Conservation (phyloP, 1,140 invertebrate species). For the Papilio helenus region DNA sequence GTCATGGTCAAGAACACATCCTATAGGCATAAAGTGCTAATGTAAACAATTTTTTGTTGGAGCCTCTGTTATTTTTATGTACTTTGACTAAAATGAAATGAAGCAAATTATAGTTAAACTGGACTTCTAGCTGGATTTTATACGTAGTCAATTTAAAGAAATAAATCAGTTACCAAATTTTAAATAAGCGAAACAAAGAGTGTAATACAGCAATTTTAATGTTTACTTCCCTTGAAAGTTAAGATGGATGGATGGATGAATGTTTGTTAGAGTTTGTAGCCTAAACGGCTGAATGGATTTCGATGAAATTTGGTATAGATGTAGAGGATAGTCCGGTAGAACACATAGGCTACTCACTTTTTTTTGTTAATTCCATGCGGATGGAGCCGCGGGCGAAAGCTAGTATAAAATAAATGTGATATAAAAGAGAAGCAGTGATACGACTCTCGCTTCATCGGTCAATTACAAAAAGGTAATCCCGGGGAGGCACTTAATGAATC, state of each 20-base stretch:
- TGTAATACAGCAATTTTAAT: not conserved
- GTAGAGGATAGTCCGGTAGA: too few relatives aligned
- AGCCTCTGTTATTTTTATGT: not conserved
- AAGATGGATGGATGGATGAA: too few relatives aligned
- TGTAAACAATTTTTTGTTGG: constrained; percentile 1
- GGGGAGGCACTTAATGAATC: constrained; percentile 80
- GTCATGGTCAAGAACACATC: constrained; percentile 56
- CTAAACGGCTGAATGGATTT: too few relatives aligned
- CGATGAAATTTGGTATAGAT: too few relatives aligned
- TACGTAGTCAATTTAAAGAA: too few relatives aligned
- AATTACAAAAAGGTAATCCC: constrained; percentile 80
- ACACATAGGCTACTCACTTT: too few relatives aligned
- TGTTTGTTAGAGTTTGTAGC: too few relatives aligned
- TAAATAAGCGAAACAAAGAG: not conserved
- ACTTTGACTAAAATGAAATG: not conserved
- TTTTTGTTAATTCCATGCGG: too few relatives aligned
- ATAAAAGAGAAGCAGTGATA: constrained; percentile 68
- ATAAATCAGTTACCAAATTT: not conserved
- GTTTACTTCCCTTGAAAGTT: not conserved
- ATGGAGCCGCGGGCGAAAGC: too few relatives aligned
- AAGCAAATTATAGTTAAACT: not conserved
- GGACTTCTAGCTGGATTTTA: too few relatives aligned
- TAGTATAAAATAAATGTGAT: constrained; percentile 37
- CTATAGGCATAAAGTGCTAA: constrained; percentile 34
- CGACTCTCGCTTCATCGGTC: constrained; percentile 74